Evolutionary conservation across 2,888 invertebrate species (phyloP), one percentile per base, ranked within the genome.

Genomic region (Boloria euphrosyne): DNA sequence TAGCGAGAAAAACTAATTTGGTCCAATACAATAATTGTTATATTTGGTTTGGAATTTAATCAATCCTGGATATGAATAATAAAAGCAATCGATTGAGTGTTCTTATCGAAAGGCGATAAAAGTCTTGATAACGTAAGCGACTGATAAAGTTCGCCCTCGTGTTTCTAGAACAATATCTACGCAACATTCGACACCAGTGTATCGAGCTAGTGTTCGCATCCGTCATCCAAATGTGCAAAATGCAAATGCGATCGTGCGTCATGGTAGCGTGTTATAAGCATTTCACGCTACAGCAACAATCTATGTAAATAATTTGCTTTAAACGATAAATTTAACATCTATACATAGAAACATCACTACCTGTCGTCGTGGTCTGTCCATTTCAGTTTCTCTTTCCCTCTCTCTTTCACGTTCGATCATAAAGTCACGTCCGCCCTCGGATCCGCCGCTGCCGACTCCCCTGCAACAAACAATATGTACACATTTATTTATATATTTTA

Each of bases 371-470:
- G 92, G 92, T 47, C 90, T 76, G 4, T 91, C 90, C 68, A 80
- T 74, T 44, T 92, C 92, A 47, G 69, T 78, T 59, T 90, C 89
- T 44, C 87, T 71, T 73, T 90, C 90, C 18, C 91, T 74, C 74
- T 92, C 90, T 4, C 92, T 73, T 77, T 93, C 93, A 10, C 91
- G 76, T 78, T 91, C 92, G 66, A 92, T 92, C 68, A 86, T 78
- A 79, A 92, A 92, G 82, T 93, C 92, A 0, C 92, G 81, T 14
- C 78, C 82, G 1, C 79, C 81, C 50, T 87, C 91, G 1, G 81
- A 84, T 7, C 80, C 76, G 13, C 83, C 83, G 44, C 81, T 79
- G 65, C 86, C 85, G 43, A 86, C 85, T 43, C 90, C 89, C 84
- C 91, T 91, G 81, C 67, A 69, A 65, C 50, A 57, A 51, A 62